Percentiles rank a stretch among this genome's conserved stretches.
These are phyloP conservation scores for Pentalonia nigronervosa DNA, from an alignment of 1,140 invertebrate species.

Conservation along the genomic window DNA sequence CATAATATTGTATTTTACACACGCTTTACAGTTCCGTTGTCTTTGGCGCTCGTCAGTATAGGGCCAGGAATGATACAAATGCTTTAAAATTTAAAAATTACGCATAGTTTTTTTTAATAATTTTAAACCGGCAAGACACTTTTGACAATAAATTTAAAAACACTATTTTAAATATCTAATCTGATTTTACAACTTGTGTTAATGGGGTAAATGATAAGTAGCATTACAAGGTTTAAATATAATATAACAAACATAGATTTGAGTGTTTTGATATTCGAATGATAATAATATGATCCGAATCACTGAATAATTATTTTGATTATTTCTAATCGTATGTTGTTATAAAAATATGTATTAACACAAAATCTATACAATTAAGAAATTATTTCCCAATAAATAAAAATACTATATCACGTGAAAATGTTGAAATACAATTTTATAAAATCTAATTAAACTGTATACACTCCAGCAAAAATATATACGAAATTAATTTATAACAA, in stretches of 20 bases:
- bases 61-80: no score
- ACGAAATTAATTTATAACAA: no score
- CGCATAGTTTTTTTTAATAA: no score
- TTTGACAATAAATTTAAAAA: neutral
- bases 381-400: neutral
- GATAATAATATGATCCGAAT: neutral
- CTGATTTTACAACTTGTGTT: neutral
- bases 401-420: neutral
- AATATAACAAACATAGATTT: neutral
- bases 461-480: no score
- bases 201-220: neutral
- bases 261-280: neutral
- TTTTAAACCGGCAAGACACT: neutral
- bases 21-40: no score
- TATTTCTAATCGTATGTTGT: no score
- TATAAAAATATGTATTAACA: no score
- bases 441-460: neutral
- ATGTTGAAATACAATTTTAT: neutral
- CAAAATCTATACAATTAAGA: neutral
- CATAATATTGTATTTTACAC: no score
- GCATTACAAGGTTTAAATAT: neutral
- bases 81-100: no score
- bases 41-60: no score
- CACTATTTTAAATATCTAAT: no score
- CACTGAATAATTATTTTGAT: neutral